Percentiles rank a stretch among this genome's conserved stretches.
Evolutionary conservation across 2,113 vertebrate species (phyloP).

Genomic region (Crocuta crocuta): DNA sequence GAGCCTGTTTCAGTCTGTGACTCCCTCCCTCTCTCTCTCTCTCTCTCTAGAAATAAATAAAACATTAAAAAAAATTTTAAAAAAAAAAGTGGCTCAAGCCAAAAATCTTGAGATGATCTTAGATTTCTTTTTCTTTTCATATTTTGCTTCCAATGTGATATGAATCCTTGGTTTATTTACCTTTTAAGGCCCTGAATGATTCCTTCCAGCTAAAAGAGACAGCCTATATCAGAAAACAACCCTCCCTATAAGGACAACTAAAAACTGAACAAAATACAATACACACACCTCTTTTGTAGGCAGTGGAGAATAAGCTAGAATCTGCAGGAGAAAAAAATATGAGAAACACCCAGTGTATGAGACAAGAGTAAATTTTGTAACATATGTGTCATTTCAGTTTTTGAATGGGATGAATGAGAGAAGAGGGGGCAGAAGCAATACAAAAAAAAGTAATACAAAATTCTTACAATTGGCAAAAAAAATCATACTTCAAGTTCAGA

Average conservation of each 20-base stretch:
- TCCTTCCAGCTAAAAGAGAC: neutral
- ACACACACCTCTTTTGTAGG: neutral
- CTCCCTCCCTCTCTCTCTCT: too few relatives aligned
- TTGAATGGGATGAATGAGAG: neutral
- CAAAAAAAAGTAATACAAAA: neutral
- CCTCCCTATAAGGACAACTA: neutral
- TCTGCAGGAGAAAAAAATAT: neutral
- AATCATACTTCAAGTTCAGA: neutral
- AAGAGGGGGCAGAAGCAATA: neutral
- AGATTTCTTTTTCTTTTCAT: neutral
- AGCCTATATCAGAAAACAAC: neutral
- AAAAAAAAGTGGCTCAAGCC: neutral
- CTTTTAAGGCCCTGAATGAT: neutral
- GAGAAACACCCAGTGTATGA: neutral
- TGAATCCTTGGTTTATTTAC: neutral
- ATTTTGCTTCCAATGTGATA: neutral
- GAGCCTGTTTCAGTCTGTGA: too few relatives aligned
- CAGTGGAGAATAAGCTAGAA: neutral
- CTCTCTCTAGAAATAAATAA: too few relatives aligned
- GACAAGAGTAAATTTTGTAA: neutral
- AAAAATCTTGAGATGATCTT: neutral
- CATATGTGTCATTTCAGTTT: neutral
- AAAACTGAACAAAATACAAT: neutral
- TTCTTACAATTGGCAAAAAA: neutral
- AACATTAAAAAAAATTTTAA: too few relatives aligned